Conservation (phyloP, 2,888 invertebrate species). For the Tolmerus cingulatus region DNA sequence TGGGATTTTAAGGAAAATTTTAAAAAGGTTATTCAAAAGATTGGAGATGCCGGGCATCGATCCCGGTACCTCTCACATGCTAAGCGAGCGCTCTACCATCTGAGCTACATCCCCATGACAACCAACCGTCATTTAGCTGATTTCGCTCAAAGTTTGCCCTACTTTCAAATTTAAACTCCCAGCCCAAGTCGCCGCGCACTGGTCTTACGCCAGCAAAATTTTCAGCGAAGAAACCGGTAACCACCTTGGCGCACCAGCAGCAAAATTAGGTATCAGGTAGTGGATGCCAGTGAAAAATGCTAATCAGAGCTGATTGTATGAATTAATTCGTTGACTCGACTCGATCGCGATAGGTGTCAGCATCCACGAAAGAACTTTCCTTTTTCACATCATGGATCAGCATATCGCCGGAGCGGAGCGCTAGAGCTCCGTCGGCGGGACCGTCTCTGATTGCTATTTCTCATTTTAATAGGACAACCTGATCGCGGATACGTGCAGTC, state of each 20-base stretch:
- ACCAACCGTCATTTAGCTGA: background rate
- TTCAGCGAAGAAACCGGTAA: background rate
- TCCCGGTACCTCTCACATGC: slow-evolving; percentile 60
- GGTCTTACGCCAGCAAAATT: background rate
- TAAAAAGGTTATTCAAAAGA: background rate
- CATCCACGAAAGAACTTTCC: background rate
- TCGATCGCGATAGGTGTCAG: background rate
- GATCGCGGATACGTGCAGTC: background rate
- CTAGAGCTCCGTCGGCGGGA: background rate
- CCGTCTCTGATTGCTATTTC: background rate
- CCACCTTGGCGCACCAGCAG: background rate
- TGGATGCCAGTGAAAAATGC: background rate
- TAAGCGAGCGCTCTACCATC: slow-evolving; percentile 64
- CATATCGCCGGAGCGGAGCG: background rate
- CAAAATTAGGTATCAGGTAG: background rate
- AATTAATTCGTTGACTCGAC: background rate
- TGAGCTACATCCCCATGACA: slow-evolving; percentile 63
- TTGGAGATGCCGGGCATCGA: slow-evolving; percentile 63
- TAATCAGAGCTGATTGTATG: background rate
- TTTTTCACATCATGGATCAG: background rate
- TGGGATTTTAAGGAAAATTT: too few species aligned
- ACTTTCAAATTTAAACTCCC: background rate
- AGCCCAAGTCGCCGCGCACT: background rate
- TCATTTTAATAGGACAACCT: background rate
- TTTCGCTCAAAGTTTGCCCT: background rate